Evolutionary conservation across 2,797 vertebrate genomes (phyloP).

Genomic region (Cuniculus paca): DNA sequence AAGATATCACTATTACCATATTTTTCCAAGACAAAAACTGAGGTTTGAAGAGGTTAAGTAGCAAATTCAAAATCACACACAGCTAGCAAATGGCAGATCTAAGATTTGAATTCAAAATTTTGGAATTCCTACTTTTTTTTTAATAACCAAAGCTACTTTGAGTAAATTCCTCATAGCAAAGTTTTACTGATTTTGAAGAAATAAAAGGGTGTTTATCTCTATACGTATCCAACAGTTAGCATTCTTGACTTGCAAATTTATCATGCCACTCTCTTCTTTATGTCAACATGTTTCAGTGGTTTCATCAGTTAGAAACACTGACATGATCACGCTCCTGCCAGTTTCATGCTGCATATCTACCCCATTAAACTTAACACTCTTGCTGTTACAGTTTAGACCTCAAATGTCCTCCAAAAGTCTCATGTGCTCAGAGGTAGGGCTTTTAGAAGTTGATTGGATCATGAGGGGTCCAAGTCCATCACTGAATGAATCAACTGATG

Average conservation of each 20-base stretch:
- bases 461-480: not conserved
- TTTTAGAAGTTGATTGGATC: not conserved
- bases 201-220: not conserved
- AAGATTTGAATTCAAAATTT: slow-evolving; percentile 7
- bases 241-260: not conserved
- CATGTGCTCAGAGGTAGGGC: not conserved
- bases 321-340: not conserved
- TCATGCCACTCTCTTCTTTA: not conserved
- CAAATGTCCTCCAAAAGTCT: not conserved
- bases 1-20: slow-evolving; percentile 22
- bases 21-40: not conserved
- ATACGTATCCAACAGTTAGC: not conserved
- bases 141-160: not conserved
- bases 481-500: not conserved
- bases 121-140: not conserved
- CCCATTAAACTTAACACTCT: not conserved
- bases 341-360: not conserved
- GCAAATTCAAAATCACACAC: not conserved
- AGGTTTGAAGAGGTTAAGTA: slow-evolving; percentile 14
- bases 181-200: not conserved
- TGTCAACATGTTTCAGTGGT: not conserved
- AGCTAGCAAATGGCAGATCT: not conserved
- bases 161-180: not conserved
- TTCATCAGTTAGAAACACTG: not conserved
- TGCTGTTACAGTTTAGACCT: not conserved